Evolutionary conservation across 2,797 vertebrate species (phyloP), one percentile per base, ranked within the genome.

Genomic region (Pelochelys cantorii): DNA sequence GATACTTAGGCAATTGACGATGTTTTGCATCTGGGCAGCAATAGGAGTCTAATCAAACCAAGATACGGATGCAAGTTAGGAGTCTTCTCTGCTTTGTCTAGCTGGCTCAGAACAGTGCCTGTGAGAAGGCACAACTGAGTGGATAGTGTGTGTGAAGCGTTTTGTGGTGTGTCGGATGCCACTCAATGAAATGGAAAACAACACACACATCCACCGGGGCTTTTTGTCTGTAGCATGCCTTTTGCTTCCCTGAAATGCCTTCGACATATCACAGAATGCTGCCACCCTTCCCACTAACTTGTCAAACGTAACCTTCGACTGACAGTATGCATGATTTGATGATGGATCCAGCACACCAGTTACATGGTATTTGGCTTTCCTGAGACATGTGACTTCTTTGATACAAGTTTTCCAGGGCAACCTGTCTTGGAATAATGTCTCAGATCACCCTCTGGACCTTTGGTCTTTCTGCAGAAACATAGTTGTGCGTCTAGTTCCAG

Each of bases 231-330:
- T 80, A 90, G 54, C 34, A 12, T 13, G 22, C 81, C 22, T 89
- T 90, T 85, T 75, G 37, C 86, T 85, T 93, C 83, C 71, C 81
- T 91, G 95, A 95, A 92, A 93, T 77, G 79, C 68, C 9, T 85
- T 95, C 87, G 42, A 53, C 83, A 92, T 81, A 96, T 79, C 89
- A 42, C 68, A 15, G n/a, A 34, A 20, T 42, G 31, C 53, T 48
- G 68, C 54, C 74, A 27, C 77, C 79, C 87, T 90, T 79, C 23
- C 79, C 54, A 87, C 68, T 90, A 56, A 34, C 83, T 86, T 27
- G 11, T 81, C 82, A 88, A 37, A 88, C 52, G 18, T 90, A 80
- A 80, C 75, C 91, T 78, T 81, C 90, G 88, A 84, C 88, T 92
- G 89, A 93, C 87, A 85, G 81, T 79, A 3, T 1, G 13, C 25